Conservation (phyloP, 2,888 invertebrate species). For the Polia nebulosa region DNA sequence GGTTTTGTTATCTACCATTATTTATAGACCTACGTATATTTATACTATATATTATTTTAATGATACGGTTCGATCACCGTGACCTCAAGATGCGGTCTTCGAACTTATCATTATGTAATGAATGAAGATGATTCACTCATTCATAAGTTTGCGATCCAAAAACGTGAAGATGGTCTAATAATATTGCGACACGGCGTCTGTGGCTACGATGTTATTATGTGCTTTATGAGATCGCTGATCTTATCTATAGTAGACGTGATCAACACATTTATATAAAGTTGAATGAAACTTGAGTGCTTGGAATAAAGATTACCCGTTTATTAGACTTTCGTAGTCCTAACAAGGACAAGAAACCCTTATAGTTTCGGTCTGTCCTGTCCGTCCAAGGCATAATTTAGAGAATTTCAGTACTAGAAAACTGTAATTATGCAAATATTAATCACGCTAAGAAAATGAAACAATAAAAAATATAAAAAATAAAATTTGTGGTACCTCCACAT, state of each 20-base stretch:
- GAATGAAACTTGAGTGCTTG: slow-evolving; percentile 11
- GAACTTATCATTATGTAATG: slow-evolving; percentile 64
- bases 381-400: no score
- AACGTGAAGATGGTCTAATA: slow-evolving; percentile 54
- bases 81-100: slow-evolving; percentile 66
- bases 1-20: background rate
- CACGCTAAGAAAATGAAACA: no score
- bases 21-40: background rate
- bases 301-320: no score
- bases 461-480: no score
- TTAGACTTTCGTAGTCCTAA: no score
- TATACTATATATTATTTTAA: background rate
- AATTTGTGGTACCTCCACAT: no score
- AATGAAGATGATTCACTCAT: slow-evolving; percentile 69
- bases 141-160: slow-evolving; percentile 45
- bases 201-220: slow-evolving; percentile 4
- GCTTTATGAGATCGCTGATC: slow-evolving; percentile 47
- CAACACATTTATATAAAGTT: background rate
- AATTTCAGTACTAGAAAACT: no score
- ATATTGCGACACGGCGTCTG: slow-evolving; percentile 48
- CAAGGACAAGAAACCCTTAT: no score
- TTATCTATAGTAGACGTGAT: slow-evolving; percentile 5
- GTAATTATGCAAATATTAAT: no score
- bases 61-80: slow-evolving; percentile 46
- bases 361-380: no score